phyloP scores from a whole-genome alignment of 2,113 vertebrate species.

The Athene cunicularia region DNA sequence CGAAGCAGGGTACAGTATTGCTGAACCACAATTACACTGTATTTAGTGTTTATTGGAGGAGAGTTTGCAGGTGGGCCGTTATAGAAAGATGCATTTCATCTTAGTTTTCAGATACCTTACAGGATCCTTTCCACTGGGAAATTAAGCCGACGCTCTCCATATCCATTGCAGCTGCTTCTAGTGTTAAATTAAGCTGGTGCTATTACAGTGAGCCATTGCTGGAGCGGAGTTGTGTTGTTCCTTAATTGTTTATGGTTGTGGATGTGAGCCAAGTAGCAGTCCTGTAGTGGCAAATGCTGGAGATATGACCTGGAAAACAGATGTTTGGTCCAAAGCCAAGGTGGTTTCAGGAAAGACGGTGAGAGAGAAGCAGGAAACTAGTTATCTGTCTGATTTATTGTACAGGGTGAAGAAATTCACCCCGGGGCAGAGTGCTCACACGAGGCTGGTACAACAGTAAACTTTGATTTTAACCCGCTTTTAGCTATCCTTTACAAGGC shows the following conservation, averaged over 20 bases:
- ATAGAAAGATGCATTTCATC: background rate
- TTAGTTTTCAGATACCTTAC: background rate
- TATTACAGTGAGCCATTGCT: background rate
- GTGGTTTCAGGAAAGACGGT: constrained; percentile 1
- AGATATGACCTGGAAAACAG: constrained; percentile 39
- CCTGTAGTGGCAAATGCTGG: background rate
- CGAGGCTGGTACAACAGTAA: background rate
- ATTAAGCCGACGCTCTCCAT: constrained; percentile 19
- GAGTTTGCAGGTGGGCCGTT: background rate
- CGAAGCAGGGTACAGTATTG: background rate
- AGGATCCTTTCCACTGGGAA: constrained; percentile 31
- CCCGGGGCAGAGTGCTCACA: background rate
- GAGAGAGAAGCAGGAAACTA: constrained; percentile 21
- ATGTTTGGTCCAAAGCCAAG: constrained; percentile 52
- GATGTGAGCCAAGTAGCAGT: constrained; percentile 9
- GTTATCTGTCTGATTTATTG: constrained; percentile 51
- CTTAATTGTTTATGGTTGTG: constrained; percentile 33
- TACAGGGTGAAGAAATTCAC: background rate
- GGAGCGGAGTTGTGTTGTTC: background rate
- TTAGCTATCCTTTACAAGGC: background rate
- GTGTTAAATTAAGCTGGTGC: constrained; percentile 44
- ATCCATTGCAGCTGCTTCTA: constrained; percentile 45
- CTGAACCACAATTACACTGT: background rate
- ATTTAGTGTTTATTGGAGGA: background rate
- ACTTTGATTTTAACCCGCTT: background rate